Conservation (phyloP, 1,140 invertebrate genomes). For the Thrips palmi region DNA sequence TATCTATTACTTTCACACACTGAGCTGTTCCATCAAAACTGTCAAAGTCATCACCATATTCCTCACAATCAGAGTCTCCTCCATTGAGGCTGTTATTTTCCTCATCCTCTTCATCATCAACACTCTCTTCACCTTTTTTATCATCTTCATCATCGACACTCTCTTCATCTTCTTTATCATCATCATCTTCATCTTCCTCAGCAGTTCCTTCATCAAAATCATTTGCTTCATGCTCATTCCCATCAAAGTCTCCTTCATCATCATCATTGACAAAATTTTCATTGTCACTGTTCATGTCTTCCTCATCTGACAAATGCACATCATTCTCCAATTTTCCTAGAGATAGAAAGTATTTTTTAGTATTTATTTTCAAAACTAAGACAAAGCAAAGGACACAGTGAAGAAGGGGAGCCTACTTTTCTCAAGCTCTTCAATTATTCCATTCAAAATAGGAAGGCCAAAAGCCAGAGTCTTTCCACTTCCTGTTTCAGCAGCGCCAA, state of each 20-base stretch:
- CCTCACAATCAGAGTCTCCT: background rate
- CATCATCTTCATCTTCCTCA: conserved; percentile 19
- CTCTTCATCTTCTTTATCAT: conserved; percentile 16
- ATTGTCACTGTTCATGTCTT: conserved; percentile 20
- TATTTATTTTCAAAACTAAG: background rate
- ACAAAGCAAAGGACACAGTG: background rate
- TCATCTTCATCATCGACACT: conserved; percentile 15
- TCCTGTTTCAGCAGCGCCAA: conserved; percentile 93
- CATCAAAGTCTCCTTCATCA: conserved; percentile 20
- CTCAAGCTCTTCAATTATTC: conserved; percentile 46
- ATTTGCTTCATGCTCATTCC: conserved; percentile 20
- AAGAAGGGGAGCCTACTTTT: background rate
- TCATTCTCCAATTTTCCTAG: conserved; percentile 8
- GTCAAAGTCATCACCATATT: conserved; percentile 11
- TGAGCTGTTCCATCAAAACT: conserved; percentile 11
- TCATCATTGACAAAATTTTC: conserved; percentile 20
- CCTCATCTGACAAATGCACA: too few relatives aligned
- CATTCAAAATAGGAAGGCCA: conserved; percentile 76
- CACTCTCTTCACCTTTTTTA: conserved; percentile 4
- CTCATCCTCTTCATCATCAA: conserved; percentile 9
- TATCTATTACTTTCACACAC: conserved; percentile 39
- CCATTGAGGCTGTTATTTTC: too few relatives aligned
- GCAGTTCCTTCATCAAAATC: conserved; percentile 20
- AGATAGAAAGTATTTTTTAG: background rate
- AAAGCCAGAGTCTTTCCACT: conserved; percentile 97